These are phyloP conservation scores for Tolypeutes matacus DNA, from an alignment of 2,797 vertebrate genomes.

Conservation along the genomic window DNA sequence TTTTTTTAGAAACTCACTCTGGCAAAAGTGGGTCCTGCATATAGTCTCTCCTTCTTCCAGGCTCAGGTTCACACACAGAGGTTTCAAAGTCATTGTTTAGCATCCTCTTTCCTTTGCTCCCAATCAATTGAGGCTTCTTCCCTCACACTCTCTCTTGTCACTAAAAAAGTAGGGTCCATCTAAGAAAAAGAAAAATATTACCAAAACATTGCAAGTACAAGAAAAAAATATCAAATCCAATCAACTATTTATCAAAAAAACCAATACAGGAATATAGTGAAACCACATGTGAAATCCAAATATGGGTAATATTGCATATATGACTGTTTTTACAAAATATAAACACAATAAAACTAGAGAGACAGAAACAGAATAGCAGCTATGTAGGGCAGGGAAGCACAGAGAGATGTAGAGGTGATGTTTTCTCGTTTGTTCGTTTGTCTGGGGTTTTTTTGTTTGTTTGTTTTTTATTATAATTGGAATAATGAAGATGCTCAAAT, in stretches of 20 bases:
- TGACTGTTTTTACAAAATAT: no score
- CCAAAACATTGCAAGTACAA: constrained; percentile 30
- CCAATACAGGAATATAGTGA: not conserved
- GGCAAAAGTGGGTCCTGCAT: not conserved
- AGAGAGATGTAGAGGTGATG: no score
- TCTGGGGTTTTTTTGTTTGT: no score
- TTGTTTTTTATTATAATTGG: no score
- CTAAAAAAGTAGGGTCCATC: not conserved
- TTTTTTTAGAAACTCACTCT: constrained; percentile 40
- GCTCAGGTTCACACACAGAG: not conserved
- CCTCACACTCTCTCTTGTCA: constrained; percentile 21
- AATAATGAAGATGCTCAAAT: no score
- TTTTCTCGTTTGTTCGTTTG: no score
- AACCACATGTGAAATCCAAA: no score
- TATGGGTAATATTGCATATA: no score
- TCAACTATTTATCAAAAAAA: constrained; percentile 7
- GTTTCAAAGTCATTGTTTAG: not conserved
- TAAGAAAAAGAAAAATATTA: constrained; percentile 42
- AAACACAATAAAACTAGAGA: no score
- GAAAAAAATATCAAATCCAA: constrained; percentile 9
- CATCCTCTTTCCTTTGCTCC: constrained; percentile 1
- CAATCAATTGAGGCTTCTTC: not conserved
- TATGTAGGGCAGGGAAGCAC: not conserved
- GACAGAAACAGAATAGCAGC: no score
- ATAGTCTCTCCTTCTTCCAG: not conserved